These are phyloP conservation scores for Nixonia krombeini DNA, from an alignment of 1,140 invertebrate species.

Conservation along the genomic window DNA sequence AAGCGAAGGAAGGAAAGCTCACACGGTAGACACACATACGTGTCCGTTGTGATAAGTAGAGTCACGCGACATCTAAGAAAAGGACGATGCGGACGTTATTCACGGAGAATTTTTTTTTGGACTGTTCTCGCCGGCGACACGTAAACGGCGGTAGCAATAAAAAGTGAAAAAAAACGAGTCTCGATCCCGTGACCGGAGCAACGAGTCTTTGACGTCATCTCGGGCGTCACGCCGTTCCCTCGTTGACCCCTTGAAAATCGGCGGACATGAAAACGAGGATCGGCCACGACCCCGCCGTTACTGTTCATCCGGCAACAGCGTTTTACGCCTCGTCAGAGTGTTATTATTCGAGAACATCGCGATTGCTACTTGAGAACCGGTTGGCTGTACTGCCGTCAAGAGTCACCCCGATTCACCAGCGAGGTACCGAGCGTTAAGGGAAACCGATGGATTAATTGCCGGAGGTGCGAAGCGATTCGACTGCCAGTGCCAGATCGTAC, in stretches of 20 bases:
- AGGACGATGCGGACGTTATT: too few species aligned
- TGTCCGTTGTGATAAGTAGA: conserved; percentile 29
- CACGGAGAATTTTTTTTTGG: conserved; percentile 25
- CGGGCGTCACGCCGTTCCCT: conserved; percentile 22
- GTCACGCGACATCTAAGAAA: conserved; percentile 24
- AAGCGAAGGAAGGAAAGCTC: conserved; percentile 16
- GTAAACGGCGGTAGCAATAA: not conserved
- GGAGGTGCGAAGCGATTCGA: conserved; percentile 32
- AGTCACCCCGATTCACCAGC: not conserved
- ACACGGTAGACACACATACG: conserved; percentile 27
- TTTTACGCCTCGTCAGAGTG: too few species aligned
- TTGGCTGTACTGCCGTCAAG: too few species aligned
- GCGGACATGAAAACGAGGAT: conserved; percentile 26
- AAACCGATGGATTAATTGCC: conserved; percentile 36
- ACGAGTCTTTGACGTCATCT: conserved; percentile 15
- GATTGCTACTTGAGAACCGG: conserved; percentile 28
- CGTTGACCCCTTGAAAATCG: conserved; percentile 33
- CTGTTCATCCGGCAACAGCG: too few species aligned
- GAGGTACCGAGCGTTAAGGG: too few species aligned
- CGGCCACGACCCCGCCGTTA: too few species aligned
- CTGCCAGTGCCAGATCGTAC: too few species aligned
- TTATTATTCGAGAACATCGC: conserved; percentile 5
- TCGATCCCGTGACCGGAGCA: too few species aligned
- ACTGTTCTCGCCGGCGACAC: too few species aligned
- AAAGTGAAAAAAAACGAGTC: not conserved